Evolutionary conservation across 2,888 invertebrate genomes (phyloP), one percentile per base, ranked within the genome.

Genomic region (Tetranychus piercei): DNA sequence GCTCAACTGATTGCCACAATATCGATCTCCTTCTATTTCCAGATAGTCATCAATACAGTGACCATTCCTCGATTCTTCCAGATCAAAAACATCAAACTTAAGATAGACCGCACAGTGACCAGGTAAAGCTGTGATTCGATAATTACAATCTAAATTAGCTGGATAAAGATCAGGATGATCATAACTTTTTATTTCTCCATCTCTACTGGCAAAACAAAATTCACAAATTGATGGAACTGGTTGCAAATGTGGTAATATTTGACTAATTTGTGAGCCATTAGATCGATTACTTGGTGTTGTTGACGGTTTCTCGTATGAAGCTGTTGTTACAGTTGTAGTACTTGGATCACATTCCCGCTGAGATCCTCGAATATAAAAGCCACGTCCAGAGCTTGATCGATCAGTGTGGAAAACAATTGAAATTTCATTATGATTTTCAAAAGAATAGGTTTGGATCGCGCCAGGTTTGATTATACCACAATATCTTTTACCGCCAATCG

Each of bases 161-260:
- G 79, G 79, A 72, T 80, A 80, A 45, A 76, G 71, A 18, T 78
- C 75, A 11, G 80, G 80, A 72, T 77, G 79, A 23, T 78, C 75
- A 9, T 78, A 78, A 45, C 78, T 78, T 22, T 78, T 77, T 45
- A 80, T 76, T 11, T 76, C 77, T 43, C 79, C 79, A 44, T 78
- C 78, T 66, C 75, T 75, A 15, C 79, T 79, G 22, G 77, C 77
- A 71, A 78, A 80, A 18, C 78, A 78, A 66, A 77, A 55, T 34
- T 79, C 78, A 75, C 80, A 77, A 55, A 77, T 77, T 4, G 77
- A 74, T 45, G 76, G 77, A 23, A 71, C 45, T 43, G 74, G 44
- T 3, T 75, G 65, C 11, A 69, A 23, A 69, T 69, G 74, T 23
- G n/a, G 67, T 71, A 15, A 70, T 44, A 55, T 55, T n/a, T 67